Evolutionary conservation across 1,140 invertebrate genomes (phyloP).

Genomic region (Achroia grisella): DNA sequence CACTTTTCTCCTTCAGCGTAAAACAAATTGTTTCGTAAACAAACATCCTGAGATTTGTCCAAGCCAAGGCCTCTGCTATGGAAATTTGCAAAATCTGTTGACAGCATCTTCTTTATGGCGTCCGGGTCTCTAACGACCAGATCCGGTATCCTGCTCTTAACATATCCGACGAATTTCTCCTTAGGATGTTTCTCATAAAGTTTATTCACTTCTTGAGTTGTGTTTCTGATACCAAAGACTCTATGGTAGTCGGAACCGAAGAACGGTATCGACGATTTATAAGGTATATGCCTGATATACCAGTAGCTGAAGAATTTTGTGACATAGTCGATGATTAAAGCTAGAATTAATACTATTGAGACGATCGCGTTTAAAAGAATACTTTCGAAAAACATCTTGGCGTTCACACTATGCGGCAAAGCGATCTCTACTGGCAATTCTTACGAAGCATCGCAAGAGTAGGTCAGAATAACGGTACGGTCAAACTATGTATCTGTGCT

Average conservation of each 20-base stretch:
- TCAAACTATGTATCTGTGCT: too few species aligned
- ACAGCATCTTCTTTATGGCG: slow-evolving; percentile 71
- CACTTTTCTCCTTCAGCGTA: slow-evolving; percentile 64
- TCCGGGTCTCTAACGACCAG: slow-evolving; percentile 74
- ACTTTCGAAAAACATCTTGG: slow-evolving; percentile 65
- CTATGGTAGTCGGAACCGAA: slow-evolving; percentile 59
- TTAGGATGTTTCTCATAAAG: slow-evolving; percentile 39
- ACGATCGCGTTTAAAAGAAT: slow-evolving; percentile 49
- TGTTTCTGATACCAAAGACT: slow-evolving; percentile 40
- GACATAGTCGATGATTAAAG: slow-evolving; percentile 56
- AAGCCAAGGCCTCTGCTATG: slow-evolving; percentile 59
- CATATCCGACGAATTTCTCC: slow-evolving; percentile 60
- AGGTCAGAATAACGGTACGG: slow-evolving; percentile 54
- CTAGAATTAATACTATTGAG: slow-evolving; percentile 35
- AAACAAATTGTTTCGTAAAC: slow-evolving; percentile 70
- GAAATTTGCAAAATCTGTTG: slow-evolving; percentile 74
- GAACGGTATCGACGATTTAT: slow-evolving; percentile 48
- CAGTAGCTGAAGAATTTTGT: slow-evolving; percentile 67
- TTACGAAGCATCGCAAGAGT: slow-evolving; percentile 12
- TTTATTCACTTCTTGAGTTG: slow-evolving; percentile 44
- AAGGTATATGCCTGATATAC: slow-evolving; percentile 55
- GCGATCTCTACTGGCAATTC: slow-evolving; percentile 2
- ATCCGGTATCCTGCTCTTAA: slow-evolving; percentile 69
- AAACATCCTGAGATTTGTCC: slow-evolving; percentile 67
- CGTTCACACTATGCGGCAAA: slow-evolving; percentile 37